A percentile compares a stretch with the other conserved stretches of the same genome.
Conservation (phyloP, 2,888 invertebrate genomes). For the Mantis religiosa region DNA sequence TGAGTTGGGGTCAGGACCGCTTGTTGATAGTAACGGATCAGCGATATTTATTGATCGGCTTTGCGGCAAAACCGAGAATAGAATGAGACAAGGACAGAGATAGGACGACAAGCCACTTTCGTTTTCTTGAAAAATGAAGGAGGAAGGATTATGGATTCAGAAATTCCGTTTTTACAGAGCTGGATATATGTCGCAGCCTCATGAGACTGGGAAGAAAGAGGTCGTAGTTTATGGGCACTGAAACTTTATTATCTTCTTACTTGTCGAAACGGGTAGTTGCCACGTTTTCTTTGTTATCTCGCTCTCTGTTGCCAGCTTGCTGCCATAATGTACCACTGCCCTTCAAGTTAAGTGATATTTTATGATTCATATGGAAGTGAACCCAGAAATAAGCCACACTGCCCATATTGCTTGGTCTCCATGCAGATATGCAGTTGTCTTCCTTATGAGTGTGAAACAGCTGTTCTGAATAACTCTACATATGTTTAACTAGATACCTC, state of each 20-base stretch:
- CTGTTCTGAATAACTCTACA: no score
- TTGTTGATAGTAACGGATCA: background rate
- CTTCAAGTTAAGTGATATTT: no score
- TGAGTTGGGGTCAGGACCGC: background rate
- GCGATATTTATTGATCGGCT: background rate
- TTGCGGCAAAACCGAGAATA: background rate
- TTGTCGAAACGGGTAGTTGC: background rate
- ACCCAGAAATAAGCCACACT: background rate
- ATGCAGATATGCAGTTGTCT: no score
- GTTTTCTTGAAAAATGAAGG: background rate
- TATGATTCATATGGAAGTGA: no score
- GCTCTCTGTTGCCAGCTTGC: background rate
- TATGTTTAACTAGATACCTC: no score
- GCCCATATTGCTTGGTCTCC: no score
- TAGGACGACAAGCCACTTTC: background rate
- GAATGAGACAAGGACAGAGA: background rate
- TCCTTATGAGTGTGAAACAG: no score
- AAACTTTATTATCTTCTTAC: background rate
- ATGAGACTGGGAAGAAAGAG: background rate
- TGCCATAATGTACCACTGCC: no score
- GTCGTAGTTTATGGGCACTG: background rate
- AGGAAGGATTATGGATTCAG: background rate
- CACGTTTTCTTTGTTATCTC: background rate
- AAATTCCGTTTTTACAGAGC: background rate
- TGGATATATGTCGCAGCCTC: background rate